Base-by-base conservation (phyloP, 2,888 invertebrate species). In the Azorinus chamasolen region DNA sequence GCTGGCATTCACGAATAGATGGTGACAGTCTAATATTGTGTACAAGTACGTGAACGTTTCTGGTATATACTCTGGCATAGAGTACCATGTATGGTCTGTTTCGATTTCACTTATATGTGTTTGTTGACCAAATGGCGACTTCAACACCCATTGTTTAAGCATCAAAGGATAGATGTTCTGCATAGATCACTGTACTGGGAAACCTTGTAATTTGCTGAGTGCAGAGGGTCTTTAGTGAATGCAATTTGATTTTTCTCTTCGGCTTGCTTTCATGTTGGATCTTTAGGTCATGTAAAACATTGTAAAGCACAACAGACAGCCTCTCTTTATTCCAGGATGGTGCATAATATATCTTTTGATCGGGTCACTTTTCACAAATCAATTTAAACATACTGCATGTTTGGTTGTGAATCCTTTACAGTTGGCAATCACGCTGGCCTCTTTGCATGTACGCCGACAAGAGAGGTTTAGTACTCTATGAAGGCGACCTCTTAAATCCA, bases 11-110 rank as follows among this genome's bases (percentile, higher is more conserved):
- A 46, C 46, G 14, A 62, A 37, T 24, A 66, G 20, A 22, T 74
- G 73, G 18, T 74, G 62, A 27, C 27, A 32, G 37, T 69, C 69
- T 12, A 64, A 22, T 18, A 69, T 22, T 14, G 20, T 2, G 45
- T 69, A 68, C 18, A 63, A 14, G 41, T 45, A 54, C 1, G 32
- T 20, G 12, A 39, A 57, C 41, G 43, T 55, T 16, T 48, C 27
- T 24, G n/a, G 22, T 16, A 46, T 14, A 24, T 63, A 63, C 32
- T 68, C 68, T n/a, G 68, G 74, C 37, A 48, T 68, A 2, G 58
- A 68, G 46, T 66, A 68, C 68, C 74, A 68, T 6, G 8, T 20
- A 41, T 46, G 45, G 6, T 27, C 8, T 2, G 50, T 68, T 18
- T n/a, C 1, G n/a, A 32, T 32, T 32, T 32, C 32, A 32, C 32